Conservation (phyloP, 1,140 invertebrate species). For the Triops cancriformis region DNA sequence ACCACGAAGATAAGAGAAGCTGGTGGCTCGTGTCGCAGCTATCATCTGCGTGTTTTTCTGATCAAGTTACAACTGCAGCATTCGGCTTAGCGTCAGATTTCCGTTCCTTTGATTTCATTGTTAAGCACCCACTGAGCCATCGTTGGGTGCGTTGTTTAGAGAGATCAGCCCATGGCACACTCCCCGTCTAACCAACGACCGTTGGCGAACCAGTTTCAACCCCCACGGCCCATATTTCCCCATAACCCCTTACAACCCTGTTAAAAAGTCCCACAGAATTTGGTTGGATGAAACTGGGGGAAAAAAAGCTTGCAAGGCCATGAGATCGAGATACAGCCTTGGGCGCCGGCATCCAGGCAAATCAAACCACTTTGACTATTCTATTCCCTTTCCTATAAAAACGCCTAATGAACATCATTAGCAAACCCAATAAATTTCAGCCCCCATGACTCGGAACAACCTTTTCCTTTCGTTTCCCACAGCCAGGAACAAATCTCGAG, state of each 20-base stretch:
- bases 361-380: neutral
- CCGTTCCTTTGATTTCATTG: neutral
- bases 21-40: no score
- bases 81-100: neutral
- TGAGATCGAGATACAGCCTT: neutral
- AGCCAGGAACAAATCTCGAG: neutral
- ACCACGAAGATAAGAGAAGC: no score
- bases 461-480: neutral
- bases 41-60: no score
- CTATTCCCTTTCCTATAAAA: neutral
- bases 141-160: no score
- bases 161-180: neutral
- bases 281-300: no score
- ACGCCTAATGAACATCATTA: slow-evolving; percentile 10
- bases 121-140: neutral
- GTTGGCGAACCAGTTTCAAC: neutral
- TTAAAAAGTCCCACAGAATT: no score
- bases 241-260: no score
- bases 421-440: neutral
- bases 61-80: neutral
- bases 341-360: neutral
- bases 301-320: neutral
- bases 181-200: neutral
- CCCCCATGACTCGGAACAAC: neutral
- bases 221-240: no score